phyloP scores from a whole-genome alignment of 2,797 vertebrate species.

The Muraenolepis orangiensis region DNA sequence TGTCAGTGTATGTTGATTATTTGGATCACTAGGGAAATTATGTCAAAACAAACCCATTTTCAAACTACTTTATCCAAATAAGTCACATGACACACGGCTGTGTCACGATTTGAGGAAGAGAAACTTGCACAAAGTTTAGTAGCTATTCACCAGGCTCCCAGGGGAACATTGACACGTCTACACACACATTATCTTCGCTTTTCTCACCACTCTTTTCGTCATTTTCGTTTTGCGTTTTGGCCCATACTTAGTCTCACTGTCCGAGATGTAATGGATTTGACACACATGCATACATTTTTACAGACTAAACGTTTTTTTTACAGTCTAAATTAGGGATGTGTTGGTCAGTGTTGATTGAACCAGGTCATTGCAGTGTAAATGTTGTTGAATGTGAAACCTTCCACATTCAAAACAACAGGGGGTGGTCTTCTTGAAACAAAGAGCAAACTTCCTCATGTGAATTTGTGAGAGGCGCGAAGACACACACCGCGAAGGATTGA shows the following conservation, averaged over 20 bases:
- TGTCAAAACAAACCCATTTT: neutral
- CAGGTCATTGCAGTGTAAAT: neutral
- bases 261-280: neutral
- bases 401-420: neutral
- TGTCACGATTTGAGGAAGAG: no score
- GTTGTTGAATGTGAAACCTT: neutral
- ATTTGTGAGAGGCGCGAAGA: no score
- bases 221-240: neutral
- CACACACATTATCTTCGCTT: no score
- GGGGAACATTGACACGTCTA: no score
- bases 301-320: no score
- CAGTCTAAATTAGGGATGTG: neutral
- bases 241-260: neutral
- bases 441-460: neutral
- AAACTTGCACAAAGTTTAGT: no score
- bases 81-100: neutral
- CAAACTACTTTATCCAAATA: neutral
- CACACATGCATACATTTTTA: no score
- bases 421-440: neutral
- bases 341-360: neutral
- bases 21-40: neutral
- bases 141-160: no score
- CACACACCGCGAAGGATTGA: no score
- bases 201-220: no score
- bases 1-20: neutral